Base-by-base conservation (phyloP, 2,113 vertebrate genomes). In the Mixornis gularis region DNA sequence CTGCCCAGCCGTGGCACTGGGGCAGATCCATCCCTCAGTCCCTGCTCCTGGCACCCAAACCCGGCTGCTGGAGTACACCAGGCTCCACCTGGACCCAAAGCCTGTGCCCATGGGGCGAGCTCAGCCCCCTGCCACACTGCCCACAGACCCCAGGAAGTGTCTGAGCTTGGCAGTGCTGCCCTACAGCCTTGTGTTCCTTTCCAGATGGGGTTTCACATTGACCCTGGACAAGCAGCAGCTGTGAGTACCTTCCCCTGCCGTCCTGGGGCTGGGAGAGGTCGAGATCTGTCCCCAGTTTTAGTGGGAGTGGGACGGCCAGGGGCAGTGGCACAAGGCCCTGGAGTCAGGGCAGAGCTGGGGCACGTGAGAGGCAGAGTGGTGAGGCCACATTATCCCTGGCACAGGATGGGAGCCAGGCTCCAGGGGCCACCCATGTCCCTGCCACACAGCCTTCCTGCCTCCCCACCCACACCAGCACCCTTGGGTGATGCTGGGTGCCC, bases 191-290 rank as follows among this genome's bases (percentile, higher is more conserved):
- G 14, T 84, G 55, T 40, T 91, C 85, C 68, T 86, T 91, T 93
- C 46, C 92, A 99, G 99, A 91, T 99, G 99, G 99, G 98, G 99
- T 34, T 98, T 99, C 94, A 99, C 99, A 0, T 92, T 99, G 92
- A 97, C 96, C 71, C 94, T 98, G 79, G 98, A 99, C 87, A 99
- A 99, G 95, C 98, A 99, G 94, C 99, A 99, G 78, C 98, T 99
- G 99, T 99, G 93, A 98, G 99, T 99, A 97, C 62, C 24, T 48
- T 41, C 22, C 12, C 25, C 30, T 43, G 32, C 12, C 1, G 0
- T 12, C 43, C 84, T 81, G 43, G 32, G 49, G 21, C 12, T 56
- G 34, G 12, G 24, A 6, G 20, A 55, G 13, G 8, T 29, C 2
- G 5, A 34, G 29, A 29, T 48, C 36, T 63, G 26, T 34, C 13